These are phyloP conservation scores for Protonemura montana DNA, from an alignment of 2,888 invertebrate genomes.

Conservation along the genomic window DNA sequence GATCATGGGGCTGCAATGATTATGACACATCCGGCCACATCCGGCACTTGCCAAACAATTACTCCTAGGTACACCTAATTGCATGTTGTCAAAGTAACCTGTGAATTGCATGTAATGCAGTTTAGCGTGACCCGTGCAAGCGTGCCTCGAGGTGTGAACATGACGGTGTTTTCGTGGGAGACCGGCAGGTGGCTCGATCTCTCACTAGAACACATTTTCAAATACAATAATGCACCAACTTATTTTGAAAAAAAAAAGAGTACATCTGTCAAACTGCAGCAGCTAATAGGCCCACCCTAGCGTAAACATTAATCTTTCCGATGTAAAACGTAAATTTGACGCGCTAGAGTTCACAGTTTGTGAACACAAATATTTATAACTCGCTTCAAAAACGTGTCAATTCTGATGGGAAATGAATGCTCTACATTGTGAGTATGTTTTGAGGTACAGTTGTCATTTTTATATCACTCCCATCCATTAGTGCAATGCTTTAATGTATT, in stretches of 20 bases:
- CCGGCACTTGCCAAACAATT: not conserved
- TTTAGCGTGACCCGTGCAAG: not conserved
- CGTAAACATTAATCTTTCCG: not conserved
- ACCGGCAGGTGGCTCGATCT: not conserved
- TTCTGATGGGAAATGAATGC: not conserved
- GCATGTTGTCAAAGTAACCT: not conserved
- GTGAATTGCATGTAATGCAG: conserved; percentile 7
- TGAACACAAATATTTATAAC: not conserved
- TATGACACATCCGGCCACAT: not conserved
- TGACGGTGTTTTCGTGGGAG: not conserved
- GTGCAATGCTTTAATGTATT: not conserved
- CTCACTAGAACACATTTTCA: not conserved
- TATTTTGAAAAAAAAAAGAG: not conserved
- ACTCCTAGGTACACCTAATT: not conserved
- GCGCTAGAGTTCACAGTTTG: not conserved
- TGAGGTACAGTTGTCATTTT: not conserved
- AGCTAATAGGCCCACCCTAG: not conserved
- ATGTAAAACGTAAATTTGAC: not conserved
- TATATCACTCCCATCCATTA: not conserved
- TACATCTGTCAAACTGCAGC: not conserved
- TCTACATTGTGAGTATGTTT: not conserved
- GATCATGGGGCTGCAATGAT: not conserved
- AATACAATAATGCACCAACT: not conserved
- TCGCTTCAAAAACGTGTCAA: not conserved
- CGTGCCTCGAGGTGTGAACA: not conserved